Evolutionary conservation across 2,113 vertebrate species (phyloP), one percentile per base, ranked within the genome.

Genomic region (Herpailurus yagouaroundi): DNA sequence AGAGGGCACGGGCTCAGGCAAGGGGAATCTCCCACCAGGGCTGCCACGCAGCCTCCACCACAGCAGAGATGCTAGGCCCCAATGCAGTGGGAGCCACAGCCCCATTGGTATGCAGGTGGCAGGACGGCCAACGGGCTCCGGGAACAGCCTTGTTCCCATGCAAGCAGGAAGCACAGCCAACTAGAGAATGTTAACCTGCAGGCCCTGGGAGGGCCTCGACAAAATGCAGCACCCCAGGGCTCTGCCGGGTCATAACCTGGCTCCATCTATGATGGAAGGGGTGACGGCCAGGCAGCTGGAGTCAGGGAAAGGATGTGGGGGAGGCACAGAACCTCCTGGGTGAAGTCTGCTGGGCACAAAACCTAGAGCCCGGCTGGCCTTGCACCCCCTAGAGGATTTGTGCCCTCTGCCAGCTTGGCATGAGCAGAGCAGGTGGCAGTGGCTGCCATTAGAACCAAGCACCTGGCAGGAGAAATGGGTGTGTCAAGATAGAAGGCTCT

Each of bases 91-190:
- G 21, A 25, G 18, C 74, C 3, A 4, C 76, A 83, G 81, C 21
- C 74, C 96, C 48, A 29, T 12, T 82, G 96, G 97, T 94, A 96
- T 95, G 95, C 96, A 87, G 96, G 91, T 36, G 60, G 90, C 7
- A 50, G 79, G 81, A 64, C 15, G 4, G 93, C 66, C 89, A 11
- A 50, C 48, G 15, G 83, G 86, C 73, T 92, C 89, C 41, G 33
- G 89, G 64, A 86, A 45, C 33, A 94, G 94, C 83, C 86, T 68
- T 77, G 69, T 86, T 97, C 95, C 90, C 80, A 96, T 71, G 77
- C 73, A 81, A 89, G 92, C 23, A 84, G 92, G 94, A 98, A 98
- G 86, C 96, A 86, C 38, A 27, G 93, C 87, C 16, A 4, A 36
- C 14, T 29, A 21, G 57, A 83, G 73, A 94, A 69, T 38, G 73